phyloP scores from a whole-genome alignment of 2,888 invertebrate genomes.

The Micoletzkya japonica region DNA sequence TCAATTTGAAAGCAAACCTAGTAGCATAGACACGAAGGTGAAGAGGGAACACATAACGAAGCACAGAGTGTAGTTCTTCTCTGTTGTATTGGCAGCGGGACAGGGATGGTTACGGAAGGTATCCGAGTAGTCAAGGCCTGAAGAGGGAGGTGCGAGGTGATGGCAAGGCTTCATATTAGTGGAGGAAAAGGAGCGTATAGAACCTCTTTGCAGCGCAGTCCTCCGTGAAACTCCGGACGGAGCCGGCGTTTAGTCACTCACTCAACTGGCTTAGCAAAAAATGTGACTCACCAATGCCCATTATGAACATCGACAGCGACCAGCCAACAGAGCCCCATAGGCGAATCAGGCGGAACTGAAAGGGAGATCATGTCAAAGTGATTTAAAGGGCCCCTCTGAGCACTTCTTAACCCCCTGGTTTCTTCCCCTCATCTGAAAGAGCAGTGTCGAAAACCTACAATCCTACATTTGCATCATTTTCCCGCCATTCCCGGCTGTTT shows the following conservation, averaged over 20 bases:
- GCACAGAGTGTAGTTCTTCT: slow-evolving; percentile 97
- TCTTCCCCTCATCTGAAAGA: too few species aligned
- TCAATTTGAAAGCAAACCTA: slow-evolving; percentile 78
- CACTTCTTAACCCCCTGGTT: background rate
- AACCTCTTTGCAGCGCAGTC: too few species aligned
- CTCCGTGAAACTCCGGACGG: too few species aligned
- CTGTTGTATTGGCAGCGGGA: slow-evolving; percentile 68
- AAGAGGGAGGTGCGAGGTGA: too few species aligned
- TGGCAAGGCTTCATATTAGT: too few species aligned
- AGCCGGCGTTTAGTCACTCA: too few species aligned
- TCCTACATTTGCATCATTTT: too few species aligned
- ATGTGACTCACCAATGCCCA: slow-evolving; percentile 75
- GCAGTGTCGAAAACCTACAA: too few species aligned
- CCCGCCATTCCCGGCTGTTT: too few species aligned
- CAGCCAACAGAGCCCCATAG: slow-evolving; percentile 98
- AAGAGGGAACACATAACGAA: slow-evolving; percentile 95
- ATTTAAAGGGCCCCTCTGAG: too few species aligned
- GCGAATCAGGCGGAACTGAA: slow-evolving; percentile 83
- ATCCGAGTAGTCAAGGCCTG: slow-evolving; percentile 86
- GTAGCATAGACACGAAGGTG: slow-evolving; percentile 90
- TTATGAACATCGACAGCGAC: slow-evolving; percentile 98
- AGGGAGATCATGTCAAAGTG: background rate
- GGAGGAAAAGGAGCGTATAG: too few species aligned
- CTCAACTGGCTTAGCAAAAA: background rate
- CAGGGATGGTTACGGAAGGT: slow-evolving; percentile 75